Evolutionary conservation across 2,113 vertebrate species (phyloP).

Genomic region (Rhinichthys klamathensis): DNA sequence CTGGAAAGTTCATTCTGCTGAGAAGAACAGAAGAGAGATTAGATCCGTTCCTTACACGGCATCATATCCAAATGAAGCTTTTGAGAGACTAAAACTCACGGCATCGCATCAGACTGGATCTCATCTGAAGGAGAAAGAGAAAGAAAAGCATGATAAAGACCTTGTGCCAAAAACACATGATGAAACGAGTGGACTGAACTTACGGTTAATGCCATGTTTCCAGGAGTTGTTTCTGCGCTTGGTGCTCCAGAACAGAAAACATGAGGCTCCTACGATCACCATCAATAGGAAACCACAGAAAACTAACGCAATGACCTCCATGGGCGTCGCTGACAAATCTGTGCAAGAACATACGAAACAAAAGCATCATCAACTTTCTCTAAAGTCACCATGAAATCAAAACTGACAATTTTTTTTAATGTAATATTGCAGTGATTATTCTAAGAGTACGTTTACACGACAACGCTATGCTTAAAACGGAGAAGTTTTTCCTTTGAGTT

Average conservation of each 20-base stretch:
- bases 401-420: too few relatives aligned
- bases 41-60: background rate
- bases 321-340: constrained; percentile 46
- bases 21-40: constrained; percentile 2
- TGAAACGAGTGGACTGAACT: background rate
- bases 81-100: constrained; percentile 14
- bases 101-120: constrained; percentile 44
- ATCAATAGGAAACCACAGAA: constrained; percentile 73
- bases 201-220: background rate
- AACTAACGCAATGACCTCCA: constrained; percentile 60
- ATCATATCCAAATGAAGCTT: background rate
- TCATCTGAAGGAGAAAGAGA: constrained; percentile 57
- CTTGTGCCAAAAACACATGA: background rate
- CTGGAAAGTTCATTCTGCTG: background rate
- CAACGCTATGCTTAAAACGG: too few relatives aligned
- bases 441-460: too few relatives aligned
- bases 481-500: too few relatives aligned
- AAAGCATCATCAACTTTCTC: too few relatives aligned
- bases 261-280: constrained; percentile 47
- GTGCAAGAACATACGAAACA: constrained; percentile 24
- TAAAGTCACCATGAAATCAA: too few relatives aligned
- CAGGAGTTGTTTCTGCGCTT: background rate
- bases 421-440: too few relatives aligned
- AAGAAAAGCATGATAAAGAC: background rate
- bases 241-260: constrained; percentile 55